Percentiles rank a stretch among this genome's conserved stretches.
These are phyloP conservation scores for Pseudopipra pipra DNA, from an alignment of 2,113 vertebrate species.

Conservation along the genomic window DNA sequence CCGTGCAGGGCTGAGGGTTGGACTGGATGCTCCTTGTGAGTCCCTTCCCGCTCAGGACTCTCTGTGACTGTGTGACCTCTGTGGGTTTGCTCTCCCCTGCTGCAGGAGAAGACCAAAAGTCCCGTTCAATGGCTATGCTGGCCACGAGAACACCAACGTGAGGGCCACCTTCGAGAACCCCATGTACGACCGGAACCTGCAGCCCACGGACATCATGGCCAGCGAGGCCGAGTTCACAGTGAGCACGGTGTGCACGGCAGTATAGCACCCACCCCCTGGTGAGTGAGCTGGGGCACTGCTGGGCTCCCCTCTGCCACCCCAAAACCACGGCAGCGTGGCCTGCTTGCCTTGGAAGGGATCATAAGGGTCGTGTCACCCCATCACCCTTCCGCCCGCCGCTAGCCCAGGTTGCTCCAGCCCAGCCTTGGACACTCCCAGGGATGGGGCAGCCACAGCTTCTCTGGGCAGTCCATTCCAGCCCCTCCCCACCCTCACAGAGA, in stretches of 20 bases:
- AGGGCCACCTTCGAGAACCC: constrained; percentile 96
- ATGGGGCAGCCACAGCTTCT: not conserved
- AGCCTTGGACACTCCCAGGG: not conserved
- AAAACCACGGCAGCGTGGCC: no score
- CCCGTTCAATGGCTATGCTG: constrained; percentile 94
- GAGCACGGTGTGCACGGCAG: constrained; percentile 98
- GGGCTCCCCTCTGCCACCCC: not conserved
- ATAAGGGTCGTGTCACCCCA: no score
- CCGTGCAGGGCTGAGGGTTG: not conserved
- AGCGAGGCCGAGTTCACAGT: constrained; percentile 95
- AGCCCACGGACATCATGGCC: constrained; percentile 92
- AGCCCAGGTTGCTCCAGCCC: accelerated
- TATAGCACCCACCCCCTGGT: constrained; percentile 83
- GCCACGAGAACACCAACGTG: constrained; percentile 95
- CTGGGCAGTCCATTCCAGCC: not conserved
- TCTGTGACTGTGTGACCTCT: not conserved
- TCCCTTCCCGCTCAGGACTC: not conserved
- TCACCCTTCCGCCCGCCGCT: not conserved
- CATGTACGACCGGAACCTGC: constrained; percentile 98
- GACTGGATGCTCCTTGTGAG: not conserved
- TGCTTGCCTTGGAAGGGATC: not conserved
- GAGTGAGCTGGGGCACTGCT: constrained; percentile 36
- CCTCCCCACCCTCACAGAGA: not conserved
- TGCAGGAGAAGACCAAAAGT: constrained; percentile 96
- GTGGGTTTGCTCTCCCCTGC: not conserved